Conservation (phyloP, 1,140 invertebrate species). For the Drosophila seguyi region DNA sequence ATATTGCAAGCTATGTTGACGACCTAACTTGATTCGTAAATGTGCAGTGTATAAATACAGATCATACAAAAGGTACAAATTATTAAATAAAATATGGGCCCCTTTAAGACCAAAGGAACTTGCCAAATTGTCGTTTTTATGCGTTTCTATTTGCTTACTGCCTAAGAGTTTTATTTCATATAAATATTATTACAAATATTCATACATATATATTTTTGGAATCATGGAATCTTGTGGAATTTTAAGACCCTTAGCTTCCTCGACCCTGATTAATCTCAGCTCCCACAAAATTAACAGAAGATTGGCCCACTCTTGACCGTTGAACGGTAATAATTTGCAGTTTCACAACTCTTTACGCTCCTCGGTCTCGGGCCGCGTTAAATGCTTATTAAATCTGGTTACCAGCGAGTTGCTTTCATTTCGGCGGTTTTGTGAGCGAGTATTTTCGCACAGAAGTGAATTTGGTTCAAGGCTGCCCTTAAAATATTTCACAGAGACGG, state of each 20-base stretch:
- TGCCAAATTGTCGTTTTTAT: too few species aligned
- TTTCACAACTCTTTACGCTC: slow-evolving; percentile 36
- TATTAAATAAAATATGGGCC: background rate
- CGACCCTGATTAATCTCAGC: slow-evolving; percentile 20
- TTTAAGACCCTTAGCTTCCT: background rate
- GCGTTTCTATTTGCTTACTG: background rate
- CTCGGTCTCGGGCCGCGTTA: slow-evolving; percentile 20
- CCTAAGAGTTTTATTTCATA: background rate
- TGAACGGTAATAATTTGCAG: slow-evolving; percentile 28
- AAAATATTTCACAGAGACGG: slow-evolving; percentile 52
- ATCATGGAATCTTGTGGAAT: background rate
- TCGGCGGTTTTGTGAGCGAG: slow-evolving; percentile 11
- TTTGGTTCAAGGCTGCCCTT: slow-evolving; percentile 68
- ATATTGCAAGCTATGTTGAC: background rate
- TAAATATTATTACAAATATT: background rate
- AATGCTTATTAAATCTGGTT: slow-evolving; percentile 59
- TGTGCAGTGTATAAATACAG: background rate
- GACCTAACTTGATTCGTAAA: background rate
- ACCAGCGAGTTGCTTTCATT: slow-evolving; percentile 50
- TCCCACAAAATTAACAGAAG: slow-evolving; percentile 31
- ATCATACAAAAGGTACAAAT: background rate
- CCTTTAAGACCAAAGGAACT: background rate
- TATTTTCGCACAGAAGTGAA: slow-evolving; percentile 47
- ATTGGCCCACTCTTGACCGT: slow-evolving; percentile 40
- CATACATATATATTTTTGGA: background rate